Evolutionary conservation across 2,888 invertebrate genomes (phyloP).

Genomic region (Morinoia aosen): DNA sequence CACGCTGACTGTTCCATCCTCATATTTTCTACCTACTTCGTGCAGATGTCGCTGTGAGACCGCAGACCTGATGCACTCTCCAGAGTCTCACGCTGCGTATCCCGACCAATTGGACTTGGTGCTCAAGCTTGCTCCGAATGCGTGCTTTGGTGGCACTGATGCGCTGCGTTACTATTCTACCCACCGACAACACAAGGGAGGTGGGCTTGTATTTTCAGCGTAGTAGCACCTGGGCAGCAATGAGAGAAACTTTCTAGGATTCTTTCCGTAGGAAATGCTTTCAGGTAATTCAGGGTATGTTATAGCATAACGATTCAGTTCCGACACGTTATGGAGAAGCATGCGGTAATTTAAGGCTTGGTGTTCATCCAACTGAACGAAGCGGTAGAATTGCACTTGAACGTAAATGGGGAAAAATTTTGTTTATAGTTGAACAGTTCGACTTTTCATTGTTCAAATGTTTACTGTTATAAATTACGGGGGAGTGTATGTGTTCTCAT

Average conservation of each 20-base stretch:
- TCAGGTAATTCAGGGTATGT: background rate
- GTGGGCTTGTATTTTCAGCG: background rate
- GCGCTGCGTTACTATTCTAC: background rate
- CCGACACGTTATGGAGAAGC: too few relatives aligned
- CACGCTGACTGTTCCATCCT: background rate
- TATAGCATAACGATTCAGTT: background rate
- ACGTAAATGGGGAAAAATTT: too few relatives aligned
- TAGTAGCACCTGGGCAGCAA: background rate
- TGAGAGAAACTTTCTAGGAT: background rate
- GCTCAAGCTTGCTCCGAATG: background rate
- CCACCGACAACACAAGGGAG: background rate
- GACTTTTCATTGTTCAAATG: too few relatives aligned
- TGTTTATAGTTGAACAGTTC: too few relatives aligned
- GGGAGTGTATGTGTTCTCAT: too few relatives aligned
- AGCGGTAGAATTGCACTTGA: too few relatives aligned
- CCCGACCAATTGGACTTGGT: background rate
- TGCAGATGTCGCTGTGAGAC: background rate
- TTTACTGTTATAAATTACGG: too few relatives aligned
- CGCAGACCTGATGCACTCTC: background rate
- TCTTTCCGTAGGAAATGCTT: background rate
- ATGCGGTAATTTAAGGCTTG: too few relatives aligned
- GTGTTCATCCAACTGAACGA: too few relatives aligned
- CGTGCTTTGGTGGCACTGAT: background rate
- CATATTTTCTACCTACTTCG: background rate
- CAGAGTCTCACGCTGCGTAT: background rate